Conservation (phyloP, 2,888 invertebrate species). For the Danaus chrysippus region DNA sequence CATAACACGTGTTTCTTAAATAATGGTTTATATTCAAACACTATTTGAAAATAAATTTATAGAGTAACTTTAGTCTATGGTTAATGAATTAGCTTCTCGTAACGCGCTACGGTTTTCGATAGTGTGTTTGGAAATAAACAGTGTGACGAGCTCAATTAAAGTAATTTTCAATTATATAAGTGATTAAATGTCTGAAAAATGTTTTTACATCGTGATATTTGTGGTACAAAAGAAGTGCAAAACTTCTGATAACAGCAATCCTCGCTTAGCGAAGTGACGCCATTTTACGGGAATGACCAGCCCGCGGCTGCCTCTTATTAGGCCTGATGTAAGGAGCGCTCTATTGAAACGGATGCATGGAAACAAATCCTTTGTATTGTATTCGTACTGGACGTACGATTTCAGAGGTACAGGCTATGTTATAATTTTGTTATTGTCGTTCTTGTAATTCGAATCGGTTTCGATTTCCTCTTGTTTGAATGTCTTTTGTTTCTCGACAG, state of each 20-base stretch:
- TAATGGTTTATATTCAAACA: constrained; percentile 25
- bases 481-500: constrained; percentile 73
- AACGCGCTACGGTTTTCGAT: constrained; percentile 66
- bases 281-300: constrained; percentile 80
- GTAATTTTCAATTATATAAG: constrained; percentile 48
- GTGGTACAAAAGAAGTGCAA: constrained; percentile 51
- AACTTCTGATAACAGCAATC: constrained; percentile 70
- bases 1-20: constrained; percentile 50
- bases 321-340: constrained; percentile 75
- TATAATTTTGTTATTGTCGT: constrained; percentile 49
- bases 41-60: constrained; percentile 48
- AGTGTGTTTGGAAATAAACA: constrained; percentile 77
- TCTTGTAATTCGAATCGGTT: constrained; percentile 60
- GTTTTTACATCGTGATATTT: constrained; percentile 51
- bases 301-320: constrained; percentile 75
- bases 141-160: constrained; percentile 49
- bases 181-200: constrained; percentile 52
- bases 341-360: constrained; percentile 72
- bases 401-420: constrained; percentile 64
- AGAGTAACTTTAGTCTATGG: constrained; percentile 58
- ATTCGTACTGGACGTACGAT: constrained; percentile 77
- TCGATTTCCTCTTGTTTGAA: constrained; percentile 68
- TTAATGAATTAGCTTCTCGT: constrained; percentile 73
- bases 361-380: constrained; percentile 71
- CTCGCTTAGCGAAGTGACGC: constrained; percentile 77